Evolutionary conservation across 2,797 vertebrate species (phyloP), one percentile per base, ranked within the genome.

Genomic region (Gallinago nigripennis): DNA sequence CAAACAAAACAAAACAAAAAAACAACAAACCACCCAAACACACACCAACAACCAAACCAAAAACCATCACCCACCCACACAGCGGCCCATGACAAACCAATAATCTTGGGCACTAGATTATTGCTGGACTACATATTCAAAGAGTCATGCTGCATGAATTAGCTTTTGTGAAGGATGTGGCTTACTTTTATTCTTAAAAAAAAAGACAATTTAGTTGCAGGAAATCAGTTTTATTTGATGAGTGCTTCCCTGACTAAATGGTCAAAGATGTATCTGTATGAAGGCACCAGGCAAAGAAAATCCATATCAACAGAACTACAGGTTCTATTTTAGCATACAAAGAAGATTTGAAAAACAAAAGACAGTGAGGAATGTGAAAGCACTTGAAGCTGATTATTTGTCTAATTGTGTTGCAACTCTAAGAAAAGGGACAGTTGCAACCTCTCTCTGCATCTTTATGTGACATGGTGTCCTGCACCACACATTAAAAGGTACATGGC

Each of bases 61-160:
- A n/a, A n/a, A n/a, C n/a, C n/a, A n/a, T n/a, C n/a, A n/a, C n/a
- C n/a, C n/a, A n/a, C n/a, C n/a, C n/a, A n/a, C n/a, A n/a, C n/a
- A n/a, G n/a, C n/a, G n/a, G n/a, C n/a, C n/a, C n/a, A n/a, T n/a
- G n/a, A n/a, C n/a, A n/a, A n/a, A n/a, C n/a, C n/a, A n/a, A n/a
- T n/a, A n/a, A n/a, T n/a, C n/a, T n/a, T n/a, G n/a, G n/a, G n/a
- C n/a, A n/a, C n/a, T n/a, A n/a, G n/a, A n/a, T n/a, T n/a, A n/a
- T 91, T 93, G 71, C 72, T 82, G 53, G 46, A 65, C 65, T 82
- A 33, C 48, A 24, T 76, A 85, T 86, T 86, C 83, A 89, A 58
- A 94, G 78, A 83, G 61, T 69, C 65, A 18, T 30, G 57, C 65
- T 81, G 50, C 69, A 61, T 91, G 82, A 96, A 89, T 92, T 92